Percentiles rank a stretch among this genome's conserved stretches.
These are phyloP conservation scores for Microtus pennsylvanicus DNA, from an alignment of 2,113 vertebrate genomes.

Conservation along the genomic window DNA sequence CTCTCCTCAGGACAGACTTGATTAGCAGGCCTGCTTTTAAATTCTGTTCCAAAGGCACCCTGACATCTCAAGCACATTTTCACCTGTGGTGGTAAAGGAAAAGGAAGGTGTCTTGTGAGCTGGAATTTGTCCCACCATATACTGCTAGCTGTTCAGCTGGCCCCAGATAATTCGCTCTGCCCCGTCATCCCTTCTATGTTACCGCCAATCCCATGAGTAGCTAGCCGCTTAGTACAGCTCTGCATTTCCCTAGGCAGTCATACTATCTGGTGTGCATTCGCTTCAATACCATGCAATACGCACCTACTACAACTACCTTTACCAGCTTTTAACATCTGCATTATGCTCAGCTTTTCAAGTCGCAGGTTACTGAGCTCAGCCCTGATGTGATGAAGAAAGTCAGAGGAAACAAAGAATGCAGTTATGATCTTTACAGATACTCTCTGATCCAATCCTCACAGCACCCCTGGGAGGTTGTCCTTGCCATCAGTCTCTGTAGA, in stretches of 20 bases:
- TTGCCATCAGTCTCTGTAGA: not conserved
- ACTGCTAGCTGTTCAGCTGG: not conserved
- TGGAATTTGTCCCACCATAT: no score
- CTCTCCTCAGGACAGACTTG: not conserved
- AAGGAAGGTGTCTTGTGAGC: not conserved
- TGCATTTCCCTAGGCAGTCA: not conserved
- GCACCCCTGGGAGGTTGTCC: not conserved
- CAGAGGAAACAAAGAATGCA: conserved; percentile 1
- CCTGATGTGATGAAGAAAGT: not conserved
- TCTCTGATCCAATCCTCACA: not conserved
- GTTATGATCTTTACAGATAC: not conserved
- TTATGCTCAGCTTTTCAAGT: conserved; percentile 7
- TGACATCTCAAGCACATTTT: not conserved
- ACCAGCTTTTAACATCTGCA: not conserved
- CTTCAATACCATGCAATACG: not conserved
- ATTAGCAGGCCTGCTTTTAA: not conserved
- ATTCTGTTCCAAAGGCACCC: not conserved
- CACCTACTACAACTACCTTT: not conserved
- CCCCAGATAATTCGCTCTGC: not conserved
- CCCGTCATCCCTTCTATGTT: not conserved
- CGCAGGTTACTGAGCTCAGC: not conserved
- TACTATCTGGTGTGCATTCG: not conserved
- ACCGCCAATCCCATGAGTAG: not conserved
- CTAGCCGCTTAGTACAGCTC: not conserved
- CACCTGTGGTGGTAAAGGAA: not conserved